Percentiles rank a stretch among this genome's conserved stretches.
Conservation (phyloP, 2,888 invertebrate species). For the Cecidostiba fungosa region DNA sequence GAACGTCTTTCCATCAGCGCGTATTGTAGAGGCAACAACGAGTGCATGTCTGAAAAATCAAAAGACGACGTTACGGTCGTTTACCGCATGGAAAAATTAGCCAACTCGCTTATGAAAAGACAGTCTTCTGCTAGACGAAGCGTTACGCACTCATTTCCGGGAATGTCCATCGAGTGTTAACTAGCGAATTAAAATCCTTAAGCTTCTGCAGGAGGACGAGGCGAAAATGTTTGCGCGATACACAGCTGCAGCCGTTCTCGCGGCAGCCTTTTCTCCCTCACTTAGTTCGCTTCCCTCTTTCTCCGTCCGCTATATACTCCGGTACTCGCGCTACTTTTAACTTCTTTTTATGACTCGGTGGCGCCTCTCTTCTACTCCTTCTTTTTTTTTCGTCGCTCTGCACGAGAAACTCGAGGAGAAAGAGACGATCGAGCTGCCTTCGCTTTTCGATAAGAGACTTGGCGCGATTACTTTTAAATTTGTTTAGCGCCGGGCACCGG, state of each 20-base stretch:
- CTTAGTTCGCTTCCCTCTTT: background rate
- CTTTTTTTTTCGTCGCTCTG: background rate
- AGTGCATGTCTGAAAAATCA: no score
- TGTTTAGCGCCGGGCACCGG: slow-evolving; percentile 56
- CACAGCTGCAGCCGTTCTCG: background rate
- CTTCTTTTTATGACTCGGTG: slow-evolving; percentile 53
- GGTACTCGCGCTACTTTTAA: slow-evolving; percentile 51
- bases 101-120: no score
- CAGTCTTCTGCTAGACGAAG: no score
- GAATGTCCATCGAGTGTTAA: no score
- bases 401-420: slow-evolving; percentile 37
- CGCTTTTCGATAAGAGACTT: slow-evolving; percentile 63
- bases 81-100: no score
- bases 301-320: background rate
- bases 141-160: no score
- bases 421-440: slow-evolving; percentile 54
- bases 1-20: no score
- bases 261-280: no score
- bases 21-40: no score
- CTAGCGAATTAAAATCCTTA: no score
- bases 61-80: no score
- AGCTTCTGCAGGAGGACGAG: no score
- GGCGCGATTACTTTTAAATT: slow-evolving; percentile 65
- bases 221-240: background rate
- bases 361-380: background rate